phyloP scores from a whole-genome alignment of 2,113 vertebrate genomes.

The western clawed frog (Xenopus tropicalis) region UCB_Xtro_10.0 CM004445.2:17744501-17745000 shows the following conservation, averaged over 20 bases:
- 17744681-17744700: constrained; percentile 32
- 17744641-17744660: too few relatives aligned
- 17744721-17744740: constrained; percentile 30
- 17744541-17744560: too few relatives aligned
- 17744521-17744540: too few relatives aligned
- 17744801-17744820: constrained; percentile 12
- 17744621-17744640: too few relatives aligned
- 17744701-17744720: constrained; percentile 28
- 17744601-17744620: too few relatives aligned
- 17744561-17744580: too few relatives aligned
- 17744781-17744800: constrained; percentile 16
- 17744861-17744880: constrained; percentile 16
- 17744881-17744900: constrained; percentile 22
- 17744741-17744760: constrained; percentile 35
- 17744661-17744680: neutral
- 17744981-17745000: neutral
- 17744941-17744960: constrained; percentile 6
- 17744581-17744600: too few relatives aligned
- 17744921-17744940: constrained; percentile 13
- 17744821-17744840: constrained; percentile 15
- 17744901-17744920: constrained; percentile 37
- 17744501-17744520: too few relatives aligned
- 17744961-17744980: constrained; percentile 35
- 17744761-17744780: constrained; percentile 34
- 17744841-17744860: constrained; percentile 24